These are phyloP conservation scores for Penaeus monodon DNA, from an alignment of 2,888 invertebrate species.

Conservation along the genomic window DNA sequence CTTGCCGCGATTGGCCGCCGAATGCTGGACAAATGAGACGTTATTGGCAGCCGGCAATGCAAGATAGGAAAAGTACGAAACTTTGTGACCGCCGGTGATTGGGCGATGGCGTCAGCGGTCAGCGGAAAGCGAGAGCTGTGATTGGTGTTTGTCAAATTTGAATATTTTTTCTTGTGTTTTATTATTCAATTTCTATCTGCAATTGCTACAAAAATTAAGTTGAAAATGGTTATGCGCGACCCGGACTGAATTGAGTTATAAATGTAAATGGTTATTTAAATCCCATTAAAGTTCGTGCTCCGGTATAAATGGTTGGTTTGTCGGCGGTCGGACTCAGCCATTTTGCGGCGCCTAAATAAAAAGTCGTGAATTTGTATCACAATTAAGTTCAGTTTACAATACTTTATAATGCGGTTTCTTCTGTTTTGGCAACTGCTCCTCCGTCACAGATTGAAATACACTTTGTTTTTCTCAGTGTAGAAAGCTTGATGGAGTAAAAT, in stretches of 20 bases:
- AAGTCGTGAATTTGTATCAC: too few species aligned
- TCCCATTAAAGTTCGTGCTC: conserved; percentile 7
- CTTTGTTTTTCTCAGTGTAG: too few species aligned
- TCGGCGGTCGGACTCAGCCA: too few species aligned
- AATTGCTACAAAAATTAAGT: conserved; percentile 31
- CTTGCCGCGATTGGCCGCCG: not conserved
- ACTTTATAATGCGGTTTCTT: too few species aligned
- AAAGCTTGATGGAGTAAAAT: too few species aligned
- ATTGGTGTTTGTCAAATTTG: not conserved
- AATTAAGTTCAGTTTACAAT: too few species aligned
- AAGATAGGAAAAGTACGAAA: too few species aligned
- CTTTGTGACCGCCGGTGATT: conserved; percentile 25
- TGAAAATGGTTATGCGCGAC: conserved; percentile 35
- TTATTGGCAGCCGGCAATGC: too few species aligned
- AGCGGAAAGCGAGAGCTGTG: not conserved
- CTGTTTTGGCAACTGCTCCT: too few species aligned
- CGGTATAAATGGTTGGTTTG: not conserved
- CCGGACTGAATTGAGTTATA: conserved; percentile 28
- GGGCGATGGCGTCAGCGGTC: conserved; percentile 23
- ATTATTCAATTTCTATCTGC: conserved; percentile 40
- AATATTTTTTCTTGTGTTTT: conserved; percentile 6
- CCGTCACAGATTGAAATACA: too few species aligned
- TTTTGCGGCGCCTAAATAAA: too few species aligned
- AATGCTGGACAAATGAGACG: too few species aligned
- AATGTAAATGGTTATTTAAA: conserved; percentile 47